Percentiles rank a stretch among this genome's conserved stretches.
phyloP scores from a whole-genome alignment of 2,113 vertebrate genomes.

The Bucco capensis region DNA sequence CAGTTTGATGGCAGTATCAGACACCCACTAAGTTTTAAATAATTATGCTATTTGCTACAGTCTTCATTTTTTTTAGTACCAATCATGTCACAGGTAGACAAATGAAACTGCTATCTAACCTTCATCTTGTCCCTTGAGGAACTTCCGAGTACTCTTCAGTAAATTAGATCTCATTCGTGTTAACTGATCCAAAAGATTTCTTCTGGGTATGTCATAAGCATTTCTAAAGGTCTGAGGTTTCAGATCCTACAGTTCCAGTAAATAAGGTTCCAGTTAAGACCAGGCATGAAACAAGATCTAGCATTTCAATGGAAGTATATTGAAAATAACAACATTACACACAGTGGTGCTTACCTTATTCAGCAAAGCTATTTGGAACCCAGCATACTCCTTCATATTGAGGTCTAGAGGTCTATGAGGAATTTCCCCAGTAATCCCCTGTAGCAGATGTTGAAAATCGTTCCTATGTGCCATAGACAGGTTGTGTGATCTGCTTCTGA shows the following conservation, averaged over 20 bases:
- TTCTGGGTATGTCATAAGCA: conserved; percentile 94
- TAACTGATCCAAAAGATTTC: conserved; percentile 94
- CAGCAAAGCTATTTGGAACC: conserved; percentile 90
- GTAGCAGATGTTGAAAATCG: conserved; percentile 90
- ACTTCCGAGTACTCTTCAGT: conserved; percentile 82
- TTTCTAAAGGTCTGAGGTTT: conserved; percentile 96
- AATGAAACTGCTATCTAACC: conserved; percentile 73
- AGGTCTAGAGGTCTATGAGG: conserved; percentile 83
- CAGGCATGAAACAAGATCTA: background rate
- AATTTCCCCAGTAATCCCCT: conserved; percentile 85
- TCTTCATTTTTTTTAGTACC: background rate
- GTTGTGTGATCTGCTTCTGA: conserved; percentile 82
- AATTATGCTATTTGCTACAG: background rate
- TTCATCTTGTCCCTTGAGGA: conserved; percentile 90
- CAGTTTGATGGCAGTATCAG: background rate
- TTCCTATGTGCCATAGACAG: conserved; percentile 86
- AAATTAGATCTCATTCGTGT: conserved; percentile 96
- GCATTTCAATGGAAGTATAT: conserved; percentile 54
- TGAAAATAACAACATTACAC: conserved; percentile 62
- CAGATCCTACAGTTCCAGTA: conserved; percentile 79
- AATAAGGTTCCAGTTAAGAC: conserved; percentile 32
- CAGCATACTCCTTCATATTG: conserved; percentile 93
- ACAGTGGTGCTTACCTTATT: conserved; percentile 83
- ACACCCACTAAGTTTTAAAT: background rate
- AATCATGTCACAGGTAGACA: background rate